Evolutionary conservation across 2,797 vertebrate genomes (phyloP), one percentile per base, ranked within the genome.

Genomic region (Gymnothorax javanicus): DNA sequence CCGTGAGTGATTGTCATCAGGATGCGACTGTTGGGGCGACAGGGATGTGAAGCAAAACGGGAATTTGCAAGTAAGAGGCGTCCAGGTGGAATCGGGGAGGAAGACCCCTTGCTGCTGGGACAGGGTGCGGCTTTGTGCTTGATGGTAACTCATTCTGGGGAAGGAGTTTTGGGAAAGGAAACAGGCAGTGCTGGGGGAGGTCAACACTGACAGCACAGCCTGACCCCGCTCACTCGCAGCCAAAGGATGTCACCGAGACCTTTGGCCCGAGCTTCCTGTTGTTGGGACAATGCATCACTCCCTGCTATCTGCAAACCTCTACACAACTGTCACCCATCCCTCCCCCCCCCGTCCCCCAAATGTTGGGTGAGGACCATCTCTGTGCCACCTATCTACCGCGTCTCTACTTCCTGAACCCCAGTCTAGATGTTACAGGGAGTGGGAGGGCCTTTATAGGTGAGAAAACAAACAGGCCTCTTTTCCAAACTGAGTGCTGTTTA

Each of bases 231-330:
- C 64, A 59, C 64, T 56, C 83, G 86, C 33, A 59, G 87, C 79
- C 87, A 88, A 85, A 91, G 89, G 88, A 91, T 84, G 88, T 86
- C 86, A 85, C 56, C 86, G 82, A 86, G 56, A 71, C 86, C 82
- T 59, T 84, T 85, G 85, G 85, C 88, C 56, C 50, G 81, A 12
- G n/a, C 82, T 89, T 91, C 90, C 84, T 92, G 87, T 88, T 90
- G 91, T 92, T 91, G 86, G 75, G 84, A 88, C 81, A 67, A 88
- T 86, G 88, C 83, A 54, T 87, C 85, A 84, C 54, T 75, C 83
- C 86, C 33, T 56, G 69, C 88, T 83, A 71, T 85, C 87, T 83
- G 50, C 86, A 62, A 79, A 75, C 64, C n/a, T 33, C n/a, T 81
- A 59, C 75, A 73, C 57, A n/a, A 60, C 27, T 73, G 54, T 89